A percentile compares a stretch with the other conserved stretches of the same genome.
These are phyloP conservation scores for Syrista parreyssii DNA, from an alignment of 2,888 invertebrate species.

Conservation along the genomic window DNA sequence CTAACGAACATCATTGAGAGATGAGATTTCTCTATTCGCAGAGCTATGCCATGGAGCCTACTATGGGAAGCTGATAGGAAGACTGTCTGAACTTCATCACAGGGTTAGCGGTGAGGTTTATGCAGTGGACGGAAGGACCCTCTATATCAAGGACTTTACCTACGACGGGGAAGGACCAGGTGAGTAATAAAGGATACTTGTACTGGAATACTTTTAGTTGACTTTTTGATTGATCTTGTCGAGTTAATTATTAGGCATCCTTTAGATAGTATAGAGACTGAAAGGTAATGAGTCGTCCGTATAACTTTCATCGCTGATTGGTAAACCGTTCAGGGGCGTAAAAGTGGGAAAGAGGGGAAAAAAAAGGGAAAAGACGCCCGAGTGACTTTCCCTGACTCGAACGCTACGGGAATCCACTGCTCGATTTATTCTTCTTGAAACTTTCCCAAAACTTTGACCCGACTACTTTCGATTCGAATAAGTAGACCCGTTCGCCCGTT, in stretches of 20 bases:
- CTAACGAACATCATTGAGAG: neutral
- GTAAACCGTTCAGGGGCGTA: neutral
- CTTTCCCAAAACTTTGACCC: constrained; percentile 26
- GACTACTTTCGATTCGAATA: neutral
- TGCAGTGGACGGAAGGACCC: constrained; percentile 88
- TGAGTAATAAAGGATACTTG: constrained; percentile 58
- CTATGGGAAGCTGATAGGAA: constrained; percentile 82
- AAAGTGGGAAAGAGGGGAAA: constrained; percentile 1
- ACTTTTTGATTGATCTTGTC: neutral
- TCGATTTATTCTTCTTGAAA: constrained; percentile 25
- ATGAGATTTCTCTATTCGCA: constrained; percentile 34
- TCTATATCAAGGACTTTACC: constrained; percentile 87
- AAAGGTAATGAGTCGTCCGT: neutral
- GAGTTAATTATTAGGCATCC: neutral
- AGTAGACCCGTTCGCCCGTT: neutral
- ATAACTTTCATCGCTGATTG: neutral
- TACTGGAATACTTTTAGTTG: neutral
- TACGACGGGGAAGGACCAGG: constrained; percentile 94
- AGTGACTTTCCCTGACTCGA: constrained; percentile 24
- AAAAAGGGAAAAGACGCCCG: neutral
- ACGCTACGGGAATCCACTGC: constrained; percentile 15
- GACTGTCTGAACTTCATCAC: constrained; percentile 83
- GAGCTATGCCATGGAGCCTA: constrained; percentile 70
- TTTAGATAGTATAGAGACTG: neutral
- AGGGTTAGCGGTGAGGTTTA: constrained; percentile 87